Conservation (phyloP, 2,113 vertebrate species). For the Galemys pyrenaicus region DNA sequence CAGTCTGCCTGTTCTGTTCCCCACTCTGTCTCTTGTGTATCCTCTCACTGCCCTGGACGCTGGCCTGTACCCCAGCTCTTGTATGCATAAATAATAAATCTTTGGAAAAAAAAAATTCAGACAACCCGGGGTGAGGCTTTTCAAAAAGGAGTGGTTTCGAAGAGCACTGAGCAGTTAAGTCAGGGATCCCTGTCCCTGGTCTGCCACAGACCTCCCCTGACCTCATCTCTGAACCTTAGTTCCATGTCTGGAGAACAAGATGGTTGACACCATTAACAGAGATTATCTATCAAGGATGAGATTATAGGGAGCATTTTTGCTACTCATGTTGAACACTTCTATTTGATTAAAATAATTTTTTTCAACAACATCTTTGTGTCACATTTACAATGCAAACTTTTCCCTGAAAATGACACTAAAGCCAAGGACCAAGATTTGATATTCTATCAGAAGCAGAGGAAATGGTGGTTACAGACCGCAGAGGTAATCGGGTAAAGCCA, state of each 20-base stretch:
- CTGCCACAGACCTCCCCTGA: neutral
- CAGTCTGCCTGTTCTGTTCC: too few species aligned
- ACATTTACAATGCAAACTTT: neutral
- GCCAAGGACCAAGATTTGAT: neutral
- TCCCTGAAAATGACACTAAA: neutral
- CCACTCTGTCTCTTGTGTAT: too few species aligned
- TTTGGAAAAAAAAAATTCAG: neutral
- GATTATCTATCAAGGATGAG: constrained; percentile 11
- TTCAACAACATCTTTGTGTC: neutral
- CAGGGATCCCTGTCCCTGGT: neutral
- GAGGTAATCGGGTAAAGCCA: neutral
- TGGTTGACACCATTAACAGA: neutral
- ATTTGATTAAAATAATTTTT: neutral
- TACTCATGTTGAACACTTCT: neutral
- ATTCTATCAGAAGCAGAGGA: neutral
- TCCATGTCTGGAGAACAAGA: neutral
- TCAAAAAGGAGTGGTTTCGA: neutral
- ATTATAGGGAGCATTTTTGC: neutral
- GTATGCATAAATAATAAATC: too few species aligned
- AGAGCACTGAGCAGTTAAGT: neutral
- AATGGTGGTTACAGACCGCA: neutral
- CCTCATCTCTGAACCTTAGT: neutral
- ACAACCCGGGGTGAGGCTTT: neutral
- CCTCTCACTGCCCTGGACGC: too few species aligned
- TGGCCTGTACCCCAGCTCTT: too few species aligned